A percentile compares a stretch with the other conserved stretches of the same genome.
phyloP scores from a whole-genome alignment of 2,888 invertebrate genomes.

The Sceliomorpha sp. region DNA sequence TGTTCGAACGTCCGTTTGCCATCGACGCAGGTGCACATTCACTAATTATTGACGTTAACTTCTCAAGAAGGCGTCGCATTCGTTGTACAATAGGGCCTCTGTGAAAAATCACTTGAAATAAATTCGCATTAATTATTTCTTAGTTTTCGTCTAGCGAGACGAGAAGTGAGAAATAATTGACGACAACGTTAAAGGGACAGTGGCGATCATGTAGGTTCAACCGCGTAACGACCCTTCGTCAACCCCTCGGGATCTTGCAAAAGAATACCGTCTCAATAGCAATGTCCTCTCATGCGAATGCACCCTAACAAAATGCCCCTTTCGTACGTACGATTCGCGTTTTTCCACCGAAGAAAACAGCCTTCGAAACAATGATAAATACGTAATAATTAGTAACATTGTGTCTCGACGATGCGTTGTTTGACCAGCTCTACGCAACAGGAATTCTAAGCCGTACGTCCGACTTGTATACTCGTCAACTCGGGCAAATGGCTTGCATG shows the following conservation, averaged over 20 bases:
- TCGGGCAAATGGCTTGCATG: no score
- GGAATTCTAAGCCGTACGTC: no score
- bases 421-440: constrained; percentile 16
- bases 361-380: constrained; percentile 59
- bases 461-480: no score
- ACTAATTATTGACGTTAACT: no score
- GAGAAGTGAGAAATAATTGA: constrained; percentile 76
- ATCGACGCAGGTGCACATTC: no score
- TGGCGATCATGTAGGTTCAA: constrained; percentile 71
- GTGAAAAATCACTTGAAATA: constrained; percentile 38
- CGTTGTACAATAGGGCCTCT: constrained; percentile 7
- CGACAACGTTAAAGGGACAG: constrained; percentile 71
- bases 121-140: constrained; percentile 52
- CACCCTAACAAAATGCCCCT: constrained; percentile 56
- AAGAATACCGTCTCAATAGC: constrained; percentile 68
- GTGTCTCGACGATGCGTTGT: constrained; percentile 60
- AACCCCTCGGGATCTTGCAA: constrained; percentile 66
- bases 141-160: constrained; percentile 70
- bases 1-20: no score
- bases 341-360: constrained; percentile 54
- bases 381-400: constrained; percentile 64
- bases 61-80: constrained; percentile 11
- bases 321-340: constrained; percentile 51
- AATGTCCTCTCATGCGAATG: constrained; percentile 58
- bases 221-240: constrained; percentile 65